A percentile compares a stretch with the other conserved stretches of the same genome.
These are phyloP conservation scores for Muntiacus muntjak DNA, from an alignment of 2,113 vertebrate species.

Conservation along the genomic window DNA sequence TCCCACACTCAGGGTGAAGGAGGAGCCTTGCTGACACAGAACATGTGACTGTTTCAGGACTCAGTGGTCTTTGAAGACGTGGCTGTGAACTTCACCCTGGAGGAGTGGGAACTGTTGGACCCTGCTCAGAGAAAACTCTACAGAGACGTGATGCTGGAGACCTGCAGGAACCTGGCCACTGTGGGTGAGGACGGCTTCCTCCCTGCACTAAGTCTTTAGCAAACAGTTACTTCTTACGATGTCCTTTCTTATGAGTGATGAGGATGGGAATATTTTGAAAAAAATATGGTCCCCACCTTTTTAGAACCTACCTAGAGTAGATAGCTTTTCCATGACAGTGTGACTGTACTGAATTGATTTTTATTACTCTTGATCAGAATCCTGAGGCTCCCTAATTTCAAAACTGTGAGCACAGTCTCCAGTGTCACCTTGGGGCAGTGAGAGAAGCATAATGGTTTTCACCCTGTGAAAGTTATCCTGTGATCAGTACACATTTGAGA, in stretches of 20 bases:
- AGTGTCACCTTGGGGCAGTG: background rate
- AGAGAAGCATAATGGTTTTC: background rate
- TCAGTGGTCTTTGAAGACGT: background rate
- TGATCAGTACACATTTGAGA: too few species aligned
- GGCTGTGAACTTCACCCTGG: background rate
- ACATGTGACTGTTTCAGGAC: background rate
- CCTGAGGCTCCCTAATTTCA: background rate
- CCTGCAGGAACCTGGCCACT: slow-evolving; percentile 10
- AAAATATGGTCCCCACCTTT: background rate
- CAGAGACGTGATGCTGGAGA: slow-evolving; percentile 22
- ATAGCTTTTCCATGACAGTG: background rate
- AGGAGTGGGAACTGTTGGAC: slow-evolving; percentile 41
- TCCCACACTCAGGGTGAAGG: background rate
- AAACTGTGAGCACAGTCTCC: accelerated
- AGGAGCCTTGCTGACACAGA: background rate
- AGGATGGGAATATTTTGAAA: background rate
- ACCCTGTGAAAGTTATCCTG: too few species aligned
- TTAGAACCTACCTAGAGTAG: background rate
- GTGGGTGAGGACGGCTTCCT: background rate
- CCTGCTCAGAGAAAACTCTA: slow-evolving; percentile 1
- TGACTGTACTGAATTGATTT: background rate
- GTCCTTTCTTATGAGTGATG: background rate
- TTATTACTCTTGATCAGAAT: background rate
- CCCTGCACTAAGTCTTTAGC: background rate
- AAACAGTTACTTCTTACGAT: background rate